Evolutionary conservation across 2,113 vertebrate species (phyloP).

Genomic region (Fulmarus glacialis): DNA sequence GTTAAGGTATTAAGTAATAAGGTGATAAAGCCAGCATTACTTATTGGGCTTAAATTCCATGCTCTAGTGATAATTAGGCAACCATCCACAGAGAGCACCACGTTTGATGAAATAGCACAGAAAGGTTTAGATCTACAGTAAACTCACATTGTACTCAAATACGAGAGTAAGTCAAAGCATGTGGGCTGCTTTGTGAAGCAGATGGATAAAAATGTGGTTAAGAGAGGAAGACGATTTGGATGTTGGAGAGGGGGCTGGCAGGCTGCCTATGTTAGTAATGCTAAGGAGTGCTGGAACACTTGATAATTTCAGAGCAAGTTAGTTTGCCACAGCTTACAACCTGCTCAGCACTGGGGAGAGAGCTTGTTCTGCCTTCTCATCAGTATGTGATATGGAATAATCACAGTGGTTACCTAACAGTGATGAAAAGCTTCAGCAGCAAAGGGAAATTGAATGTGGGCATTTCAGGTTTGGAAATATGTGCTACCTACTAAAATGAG

Average conservation of each 20-base stretch:
- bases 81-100: neutral
- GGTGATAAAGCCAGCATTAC: neutral
- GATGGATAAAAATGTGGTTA: slow-evolving; percentile 57
- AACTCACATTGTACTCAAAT: slow-evolving; percentile 68
- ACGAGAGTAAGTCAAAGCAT: slow-evolving; percentile 62
- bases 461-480: slow-evolving; percentile 83
- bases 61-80: neutral
- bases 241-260: slow-evolving; percentile 63
- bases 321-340: slow-evolving; percentile 71
- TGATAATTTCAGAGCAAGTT: slow-evolving; percentile 74
- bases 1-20: neutral
- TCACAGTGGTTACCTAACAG: slow-evolving; percentile 73
- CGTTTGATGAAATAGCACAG: neutral
- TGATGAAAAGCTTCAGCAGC: slow-evolving; percentile 72
- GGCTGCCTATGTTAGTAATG: slow-evolving; percentile 60
- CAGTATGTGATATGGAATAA: slow-evolving; percentile 74
- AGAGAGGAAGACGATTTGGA: slow-evolving; percentile 45
- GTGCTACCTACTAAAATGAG: slow-evolving; percentile 84
- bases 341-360: slow-evolving; percentile 65
- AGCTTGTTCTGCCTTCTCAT: slow-evolving; percentile 77
- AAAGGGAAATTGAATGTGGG: slow-evolving; percentile 70
- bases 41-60: neutral
- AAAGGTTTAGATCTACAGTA: slow-evolving; percentile 29
- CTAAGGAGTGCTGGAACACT: slow-evolving; percentile 61
- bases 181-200: slow-evolving; percentile 55